A percentile compares a stretch with the other conserved stretches of the same genome.
Evolutionary conservation across 2,113 vertebrate genomes (phyloP).

Genomic region (Pterocles burchelli): DNA sequence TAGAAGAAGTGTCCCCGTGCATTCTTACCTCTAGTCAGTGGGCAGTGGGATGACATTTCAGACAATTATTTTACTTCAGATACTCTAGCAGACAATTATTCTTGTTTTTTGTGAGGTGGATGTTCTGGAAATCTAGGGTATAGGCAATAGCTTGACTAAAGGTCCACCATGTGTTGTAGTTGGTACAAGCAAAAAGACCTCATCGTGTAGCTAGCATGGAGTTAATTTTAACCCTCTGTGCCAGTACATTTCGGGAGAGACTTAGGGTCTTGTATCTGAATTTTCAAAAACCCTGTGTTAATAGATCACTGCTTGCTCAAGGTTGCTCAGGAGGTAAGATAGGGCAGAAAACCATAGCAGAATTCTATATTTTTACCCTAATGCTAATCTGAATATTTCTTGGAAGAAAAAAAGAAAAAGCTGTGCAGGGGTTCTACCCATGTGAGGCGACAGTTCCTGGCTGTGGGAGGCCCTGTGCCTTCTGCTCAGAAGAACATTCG

Average conservation of each 20-base stretch:
- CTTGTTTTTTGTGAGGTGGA: not conserved
- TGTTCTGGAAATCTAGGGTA: not conserved
- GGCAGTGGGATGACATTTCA: not conserved
- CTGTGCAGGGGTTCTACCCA: not conserved
- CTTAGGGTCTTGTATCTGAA: not conserved
- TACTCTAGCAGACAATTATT: not conserved
- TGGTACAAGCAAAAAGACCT: not conserved
- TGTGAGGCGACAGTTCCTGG: not conserved
- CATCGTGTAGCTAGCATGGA: not conserved
- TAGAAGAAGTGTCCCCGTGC: not conserved
- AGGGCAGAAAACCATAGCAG: not conserved
- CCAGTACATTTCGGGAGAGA: not conserved
- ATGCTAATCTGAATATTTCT: not conserved
- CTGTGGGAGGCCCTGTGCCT: not conserved
- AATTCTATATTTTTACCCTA: not conserved
- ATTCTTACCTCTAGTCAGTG: not conserved
- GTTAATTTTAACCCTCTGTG: not conserved
- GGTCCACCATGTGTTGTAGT: not conserved
- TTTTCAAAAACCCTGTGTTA: not conserved
- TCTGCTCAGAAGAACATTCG: not conserved
- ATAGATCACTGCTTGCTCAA: not conserved
- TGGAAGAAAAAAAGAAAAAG: not conserved
- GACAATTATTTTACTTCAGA: not conserved
- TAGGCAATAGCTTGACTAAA: not conserved
- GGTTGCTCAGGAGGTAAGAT: not conserved